Evolutionary conservation across 2,113 vertebrate genomes (phyloP), one percentile per base, ranked within the genome.

Genomic region (Piprites chloris): DNA sequence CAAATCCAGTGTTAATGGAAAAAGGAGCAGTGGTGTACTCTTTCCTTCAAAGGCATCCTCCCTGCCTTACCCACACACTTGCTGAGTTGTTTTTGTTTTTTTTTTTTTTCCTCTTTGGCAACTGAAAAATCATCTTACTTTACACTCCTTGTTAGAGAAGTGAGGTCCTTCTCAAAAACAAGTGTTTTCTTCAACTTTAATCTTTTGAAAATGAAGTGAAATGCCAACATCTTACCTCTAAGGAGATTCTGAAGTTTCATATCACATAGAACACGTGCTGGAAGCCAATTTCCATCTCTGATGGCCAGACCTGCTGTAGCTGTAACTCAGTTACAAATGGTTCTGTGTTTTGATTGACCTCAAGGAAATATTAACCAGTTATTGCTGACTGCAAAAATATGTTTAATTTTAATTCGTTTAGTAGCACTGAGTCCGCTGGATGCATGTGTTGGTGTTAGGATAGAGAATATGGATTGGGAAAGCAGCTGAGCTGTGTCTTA

Each of bases 361-460:
- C n/a, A 52, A 69, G 23, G 33, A 89, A 41, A n/a, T 58, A 39
- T 13, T 76, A 88, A 52, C 53, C n/a, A 28, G 11, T 62, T 80
- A n/a, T 10, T 92, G 14, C 26, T 67, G 35, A 42, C 32, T 52
- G 23, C 33, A 78, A 52, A 72, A 82, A 44, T 8, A 13, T 4
- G 2, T 67, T 88, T n/a, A 28, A 77, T 84, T 86, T 14, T 22
- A 55, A 9, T 58, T 61, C 27, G 12, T 30, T 67, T 53, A 42
- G 5, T 46, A 44, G 9, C 55, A 37, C 41, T 1, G 5, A 74
- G n/a, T 37, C 47, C 81, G 4, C 47, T 67, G 41, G 56, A 35
- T 75, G 32, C 24, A 21, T 0, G 0, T 61, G 11, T 65, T 72
- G 21, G 2, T 32, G 52, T 65, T 32, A 46, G 42, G 35, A 30